Conservation (phyloP, 1,140 invertebrate genomes). For the Sesamia nonagrioides region DNA sequence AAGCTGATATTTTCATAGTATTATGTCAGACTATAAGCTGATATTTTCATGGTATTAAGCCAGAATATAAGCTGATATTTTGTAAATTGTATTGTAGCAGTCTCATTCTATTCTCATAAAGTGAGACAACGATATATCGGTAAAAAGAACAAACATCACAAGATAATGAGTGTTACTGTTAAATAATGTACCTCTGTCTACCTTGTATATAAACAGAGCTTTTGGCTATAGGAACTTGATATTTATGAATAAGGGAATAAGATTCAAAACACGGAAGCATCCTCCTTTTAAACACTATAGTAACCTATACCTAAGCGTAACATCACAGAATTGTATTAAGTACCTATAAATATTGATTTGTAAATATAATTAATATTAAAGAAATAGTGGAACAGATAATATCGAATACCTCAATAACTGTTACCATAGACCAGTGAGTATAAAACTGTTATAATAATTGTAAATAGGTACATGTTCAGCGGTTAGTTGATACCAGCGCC, state of each 20-base stretch:
- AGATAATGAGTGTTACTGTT: background rate
- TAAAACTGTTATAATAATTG: constrained; percentile 34
- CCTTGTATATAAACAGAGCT: constrained; percentile 19
- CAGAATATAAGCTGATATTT: no score
- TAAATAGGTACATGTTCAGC: constrained; percentile 2
- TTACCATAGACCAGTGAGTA: constrained; percentile 67
- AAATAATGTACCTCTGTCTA: background rate
- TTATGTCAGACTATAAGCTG: no score
- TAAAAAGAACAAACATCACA: background rate
- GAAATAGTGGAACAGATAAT: constrained; percentile 73
- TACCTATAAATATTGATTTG: constrained; percentile 41
- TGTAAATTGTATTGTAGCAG: no score
- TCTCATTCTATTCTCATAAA: no score
- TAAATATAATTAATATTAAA: constrained; percentile 39
- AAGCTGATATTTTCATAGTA: no score
- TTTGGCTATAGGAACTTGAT: constrained; percentile 6
- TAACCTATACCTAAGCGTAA: constrained; percentile 26
- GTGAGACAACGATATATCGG: no score
- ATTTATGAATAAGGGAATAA: constrained; percentile 18
- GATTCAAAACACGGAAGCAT: constrained; percentile 18
- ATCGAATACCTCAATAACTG: constrained; percentile 78
- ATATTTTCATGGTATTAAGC: no score
- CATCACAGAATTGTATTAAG: constrained; percentile 40
- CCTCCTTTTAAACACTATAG: background rate
- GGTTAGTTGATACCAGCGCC: background rate